Evolutionary conservation across 2,113 vertebrate genomes (phyloP).

Genomic region (Dicrurus megarhynchus): DNA sequence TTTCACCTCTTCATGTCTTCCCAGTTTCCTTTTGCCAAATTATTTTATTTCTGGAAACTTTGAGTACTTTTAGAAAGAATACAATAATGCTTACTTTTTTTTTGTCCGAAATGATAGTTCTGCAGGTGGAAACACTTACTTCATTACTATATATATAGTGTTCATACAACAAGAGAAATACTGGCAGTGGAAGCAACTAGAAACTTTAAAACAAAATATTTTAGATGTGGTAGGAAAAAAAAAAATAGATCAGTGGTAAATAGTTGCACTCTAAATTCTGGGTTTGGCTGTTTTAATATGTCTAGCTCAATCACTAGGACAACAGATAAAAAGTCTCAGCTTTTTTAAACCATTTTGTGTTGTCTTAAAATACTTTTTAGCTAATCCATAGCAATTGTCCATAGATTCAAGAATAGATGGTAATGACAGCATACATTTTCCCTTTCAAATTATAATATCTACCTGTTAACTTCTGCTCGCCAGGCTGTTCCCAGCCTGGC

Average conservation of each 20-base stretch:
- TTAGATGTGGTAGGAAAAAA: background rate
- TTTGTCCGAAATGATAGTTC: background rate
- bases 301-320: background rate
- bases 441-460: background rate
- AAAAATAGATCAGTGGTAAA: background rate
- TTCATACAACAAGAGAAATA: background rate
- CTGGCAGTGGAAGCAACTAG: background rate
- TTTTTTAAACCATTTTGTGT: background rate
- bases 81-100: background rate
- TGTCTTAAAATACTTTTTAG: background rate
- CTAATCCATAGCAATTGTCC: background rate
- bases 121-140: background rate
- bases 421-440: background rate
- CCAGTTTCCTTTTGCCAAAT: background rate
- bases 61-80: background rate
- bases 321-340: background rate
- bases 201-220: background rate
- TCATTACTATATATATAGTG: background rate
- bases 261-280: background rate
- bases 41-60: background rate
- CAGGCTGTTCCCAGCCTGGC: too few relatives aligned
- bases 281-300: background rate
- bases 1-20: background rate
- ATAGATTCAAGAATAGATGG: background rate
- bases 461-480: too few relatives aligned